These are phyloP conservation scores for Chamaea fasciata DNA, from an alignment of 2,113 vertebrate genomes.

Conservation along the genomic window DNA sequence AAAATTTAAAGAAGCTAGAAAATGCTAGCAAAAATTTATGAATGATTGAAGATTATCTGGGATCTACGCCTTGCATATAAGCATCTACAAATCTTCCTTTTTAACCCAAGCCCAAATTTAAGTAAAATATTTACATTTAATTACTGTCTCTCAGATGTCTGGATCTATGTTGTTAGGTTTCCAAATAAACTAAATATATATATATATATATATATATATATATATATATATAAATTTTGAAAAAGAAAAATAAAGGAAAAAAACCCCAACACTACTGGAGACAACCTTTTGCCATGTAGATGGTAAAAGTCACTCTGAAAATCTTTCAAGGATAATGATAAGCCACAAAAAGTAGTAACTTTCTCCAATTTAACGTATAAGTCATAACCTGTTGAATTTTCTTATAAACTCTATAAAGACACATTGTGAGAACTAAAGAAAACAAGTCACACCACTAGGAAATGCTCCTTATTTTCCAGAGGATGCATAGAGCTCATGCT, in stretches of 20 bases:
- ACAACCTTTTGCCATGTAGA: background rate
- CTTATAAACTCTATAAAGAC: background rate
- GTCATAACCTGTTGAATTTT: background rate
- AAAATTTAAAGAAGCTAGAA: background rate
- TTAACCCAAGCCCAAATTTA: background rate
- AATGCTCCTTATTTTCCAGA: background rate
- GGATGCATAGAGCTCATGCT: background rate
- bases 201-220: background rate
- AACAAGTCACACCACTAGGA: background rate
- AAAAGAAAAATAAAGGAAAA: background rate
- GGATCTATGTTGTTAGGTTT: background rate
- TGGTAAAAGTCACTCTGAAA: background rate
- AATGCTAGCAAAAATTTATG: background rate
- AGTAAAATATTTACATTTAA: background rate
- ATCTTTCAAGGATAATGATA: background rate
- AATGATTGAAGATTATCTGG: background rate
- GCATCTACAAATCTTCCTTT: background rate
- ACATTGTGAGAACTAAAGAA: background rate
- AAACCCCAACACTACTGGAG: fast-evolving
- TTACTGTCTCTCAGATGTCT: background rate
- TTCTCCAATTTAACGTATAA: background rate
- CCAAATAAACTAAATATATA: background rate
- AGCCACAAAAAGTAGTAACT: background rate
- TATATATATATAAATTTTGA: too few species aligned
- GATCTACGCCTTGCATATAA: background rate